Percentiles rank a stretch among this genome's conserved stretches.
Conservation (phyloP, 2,888 invertebrate species). For the Pandemis heparana region DNA sequence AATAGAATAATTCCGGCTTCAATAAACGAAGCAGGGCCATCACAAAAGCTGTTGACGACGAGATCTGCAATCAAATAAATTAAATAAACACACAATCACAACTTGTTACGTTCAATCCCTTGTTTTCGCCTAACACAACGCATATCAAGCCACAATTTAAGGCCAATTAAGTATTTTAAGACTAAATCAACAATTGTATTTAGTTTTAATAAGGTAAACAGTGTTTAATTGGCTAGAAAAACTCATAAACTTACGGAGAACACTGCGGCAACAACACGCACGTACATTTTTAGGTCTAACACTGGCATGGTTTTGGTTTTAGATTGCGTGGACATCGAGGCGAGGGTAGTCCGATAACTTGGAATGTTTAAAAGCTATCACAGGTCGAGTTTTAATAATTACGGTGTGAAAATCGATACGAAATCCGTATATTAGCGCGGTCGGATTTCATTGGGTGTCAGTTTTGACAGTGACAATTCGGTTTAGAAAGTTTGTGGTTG, state of each 20-base stretch:
- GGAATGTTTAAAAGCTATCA: constrained; percentile 28
- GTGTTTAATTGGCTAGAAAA: neutral
- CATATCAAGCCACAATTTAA: constrained; percentile 11
- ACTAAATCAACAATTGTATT: constrained; percentile 35
- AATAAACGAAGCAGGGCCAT: constrained; percentile 69
- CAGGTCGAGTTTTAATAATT: constrained; percentile 40
- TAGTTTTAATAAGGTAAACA: constrained; percentile 36
- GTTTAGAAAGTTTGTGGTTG: neutral
- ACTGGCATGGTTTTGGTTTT: constrained; percentile 68
- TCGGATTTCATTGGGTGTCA: constrained; percentile 37
- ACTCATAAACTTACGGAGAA: constrained; percentile 71
- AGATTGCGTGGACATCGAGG: constrained; percentile 72
- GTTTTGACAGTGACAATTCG: constrained; percentile 24
- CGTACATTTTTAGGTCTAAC: constrained; percentile 74
- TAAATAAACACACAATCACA: constrained; percentile 31
- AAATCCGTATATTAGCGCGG: constrained; percentile 42
- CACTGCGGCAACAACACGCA: constrained; percentile 74
- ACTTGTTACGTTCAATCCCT: neutral
- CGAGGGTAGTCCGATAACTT: constrained; percentile 36
- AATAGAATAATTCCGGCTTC: constrained; percentile 70
- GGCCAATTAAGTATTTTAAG: constrained; percentile 21
- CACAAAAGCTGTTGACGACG: constrained; percentile 75
- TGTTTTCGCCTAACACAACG: constrained; percentile 14
- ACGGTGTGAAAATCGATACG: constrained; percentile 43
- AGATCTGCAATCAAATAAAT: constrained; percentile 63